Evolutionary conservation across 2,113 vertebrate genomes (phyloP), one percentile per base, ranked within the genome.

Genomic region (Xiphophorus hellerii): DNA sequence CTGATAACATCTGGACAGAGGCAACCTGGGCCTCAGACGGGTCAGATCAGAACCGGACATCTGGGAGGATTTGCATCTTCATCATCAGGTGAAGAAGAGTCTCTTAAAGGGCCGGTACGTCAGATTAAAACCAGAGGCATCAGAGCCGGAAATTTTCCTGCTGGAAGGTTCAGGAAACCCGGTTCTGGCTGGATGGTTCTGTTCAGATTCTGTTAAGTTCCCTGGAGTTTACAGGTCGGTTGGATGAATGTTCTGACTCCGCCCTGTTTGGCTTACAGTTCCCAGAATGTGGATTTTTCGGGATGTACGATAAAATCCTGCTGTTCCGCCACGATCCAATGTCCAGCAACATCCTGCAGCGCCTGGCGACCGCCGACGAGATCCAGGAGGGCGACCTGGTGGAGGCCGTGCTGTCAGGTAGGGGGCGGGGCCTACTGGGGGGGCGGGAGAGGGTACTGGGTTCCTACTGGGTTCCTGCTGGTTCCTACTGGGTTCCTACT

Each of bases 221-320:
- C 10, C 35, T 37, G 35, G 35, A 37, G 35, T 37, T 37, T 11
- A 37, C 35, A 37, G 35, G 35, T 37, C 2, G 10, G 48, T 6
- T 51, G 48, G 48, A 51, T 51, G 48, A 20, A 51, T 1, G 48
- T 28, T 39, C 66, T 44, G 4, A 10, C 35, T 17, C 22, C 3
- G 5, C 15, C 69, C 79, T 3, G 85, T 89, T 54, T 89, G 82
- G 64, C 22, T 82, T 88, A 42, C 93, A 97, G 96, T 97, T 97
- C 87, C 96, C 97, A 60, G 97, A 98, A 89, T 97, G 97, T 90
- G 96, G 97, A 48, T 97, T 97, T 90, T 97, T 96, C 80, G 96
- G 96, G 91, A 96, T 98, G 96, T 96, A 96, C 84, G 96, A 97
- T 88, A 97, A 97, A 94, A 96, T 98, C 92, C 95, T 98, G 37